Percentiles rank a stretch among this genome's conserved stretches.
phyloP scores from a whole-genome alignment of 2,797 vertebrate genomes.

The Otus scops region DNA sequence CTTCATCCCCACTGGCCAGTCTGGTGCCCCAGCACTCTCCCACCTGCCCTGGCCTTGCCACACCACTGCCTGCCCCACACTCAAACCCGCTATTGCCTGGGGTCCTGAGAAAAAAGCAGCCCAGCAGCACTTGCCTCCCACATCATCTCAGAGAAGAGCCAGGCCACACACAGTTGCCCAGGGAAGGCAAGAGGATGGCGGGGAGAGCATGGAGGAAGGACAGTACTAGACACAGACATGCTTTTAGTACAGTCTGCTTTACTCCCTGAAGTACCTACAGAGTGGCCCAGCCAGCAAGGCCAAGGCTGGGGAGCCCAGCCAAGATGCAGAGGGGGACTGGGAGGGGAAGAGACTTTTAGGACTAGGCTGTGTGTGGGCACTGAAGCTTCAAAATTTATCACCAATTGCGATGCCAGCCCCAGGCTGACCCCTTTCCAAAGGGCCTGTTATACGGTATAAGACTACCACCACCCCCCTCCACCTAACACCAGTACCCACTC shows the following conservation, averaged over 20 bases:
- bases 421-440: background rate
- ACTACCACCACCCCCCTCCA: background rate
- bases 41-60: background rate
- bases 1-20: background rate
- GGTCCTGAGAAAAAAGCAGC: background rate
- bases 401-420: rapidly evolving
- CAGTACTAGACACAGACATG: background rate
- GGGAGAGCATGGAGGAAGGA: background rate
- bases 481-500: background rate
- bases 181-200: background rate
- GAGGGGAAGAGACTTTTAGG: background rate
- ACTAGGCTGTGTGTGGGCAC: background rate
- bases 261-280: background rate
- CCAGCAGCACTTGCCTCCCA: background rate
- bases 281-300: background rate
- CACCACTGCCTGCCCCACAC: background rate
- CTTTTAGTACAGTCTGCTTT: background rate
- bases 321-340: background rate
- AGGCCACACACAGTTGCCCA: background rate
- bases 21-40: background rate
- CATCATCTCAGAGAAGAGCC: background rate
- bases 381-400: background rate
- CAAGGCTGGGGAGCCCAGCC: background rate
- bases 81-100: rapidly evolving
- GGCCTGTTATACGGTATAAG: rapidly evolving